Conservation (phyloP, 2,888 invertebrate species). For the Acanthosepion esculentum region DNA sequence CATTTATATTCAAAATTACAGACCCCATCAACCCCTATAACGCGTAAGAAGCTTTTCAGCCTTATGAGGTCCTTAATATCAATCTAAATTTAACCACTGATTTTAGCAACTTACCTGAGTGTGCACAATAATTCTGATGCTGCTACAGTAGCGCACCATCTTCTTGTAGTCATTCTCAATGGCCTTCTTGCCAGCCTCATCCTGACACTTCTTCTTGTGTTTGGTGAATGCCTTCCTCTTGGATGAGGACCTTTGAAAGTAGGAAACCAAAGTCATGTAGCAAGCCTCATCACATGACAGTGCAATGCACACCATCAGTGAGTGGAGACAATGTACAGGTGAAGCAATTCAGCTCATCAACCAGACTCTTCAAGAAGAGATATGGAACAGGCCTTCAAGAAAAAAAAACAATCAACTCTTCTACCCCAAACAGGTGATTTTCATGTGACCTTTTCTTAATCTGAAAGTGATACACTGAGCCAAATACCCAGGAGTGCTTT, state of each 20-base stretch:
- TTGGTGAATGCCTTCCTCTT: conserved; percentile 99
- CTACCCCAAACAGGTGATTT: background rate
- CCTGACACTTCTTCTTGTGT: conserved; percentile 98
- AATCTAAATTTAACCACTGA: too few relatives aligned
- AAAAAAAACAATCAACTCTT: background rate
- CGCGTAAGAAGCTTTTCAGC: too few relatives aligned
- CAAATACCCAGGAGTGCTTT: too few relatives aligned
- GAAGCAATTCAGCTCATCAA: conserved; percentile 42
- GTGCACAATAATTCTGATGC: conserved; percentile 95
- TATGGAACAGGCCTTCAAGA: background rate
- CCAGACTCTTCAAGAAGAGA: background rate
- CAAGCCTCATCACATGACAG: conserved; percentile 55
- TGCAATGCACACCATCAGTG: background rate
- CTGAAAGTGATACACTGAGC: too few relatives aligned
- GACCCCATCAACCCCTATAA: too few relatives aligned
- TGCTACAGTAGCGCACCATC: conserved; percentile 98
- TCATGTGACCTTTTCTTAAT: too few relatives aligned
- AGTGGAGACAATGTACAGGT: conserved; percentile 46
- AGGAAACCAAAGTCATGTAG: conserved; percentile 39
- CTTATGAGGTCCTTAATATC: too few relatives aligned
- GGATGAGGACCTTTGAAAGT: conserved; percentile 90
- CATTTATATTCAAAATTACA: too few relatives aligned
- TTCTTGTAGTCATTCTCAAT: conserved; percentile 97
- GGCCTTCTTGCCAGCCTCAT: conserved; percentile 95
- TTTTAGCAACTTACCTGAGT: conserved; percentile 85